These are phyloP conservation scores for Papio anubis DNA, from an alignment of 2,113 vertebrate species.

Conservation along the genomic window DNA sequence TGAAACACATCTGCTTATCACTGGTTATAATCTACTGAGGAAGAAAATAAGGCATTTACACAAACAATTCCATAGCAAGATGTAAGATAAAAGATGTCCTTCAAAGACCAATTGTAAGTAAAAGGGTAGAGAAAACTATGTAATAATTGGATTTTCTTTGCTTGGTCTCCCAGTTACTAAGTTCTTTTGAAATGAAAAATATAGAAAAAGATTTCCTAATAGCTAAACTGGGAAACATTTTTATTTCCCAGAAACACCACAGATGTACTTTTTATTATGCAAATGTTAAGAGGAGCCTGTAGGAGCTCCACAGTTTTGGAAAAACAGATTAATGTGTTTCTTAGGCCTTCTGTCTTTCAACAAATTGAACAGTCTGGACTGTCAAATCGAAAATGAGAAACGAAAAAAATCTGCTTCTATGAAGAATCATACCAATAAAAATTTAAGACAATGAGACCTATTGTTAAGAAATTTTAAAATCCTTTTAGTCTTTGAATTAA, in stretches of 20 bases:
- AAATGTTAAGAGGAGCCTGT: conserved; percentile 54
- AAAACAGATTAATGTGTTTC: conserved; percentile 59
- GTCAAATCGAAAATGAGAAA: conserved; percentile 50
- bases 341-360: conserved; percentile 63
- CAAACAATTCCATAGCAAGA: conserved; percentile 23
- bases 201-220: conserved; percentile 39
- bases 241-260: conserved; percentile 45
- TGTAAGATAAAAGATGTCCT: neutral
- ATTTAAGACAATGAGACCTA: neutral
- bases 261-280: conserved; percentile 53
- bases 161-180: neutral
- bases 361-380: conserved; percentile 52
- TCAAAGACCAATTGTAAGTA: conserved; percentile 9
- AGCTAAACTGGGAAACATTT: neutral
- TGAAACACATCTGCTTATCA: neutral
- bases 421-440: conserved; percentile 43
- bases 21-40: neutral
- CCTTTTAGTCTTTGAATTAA: conserved; percentile 46
- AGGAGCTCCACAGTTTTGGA: conserved; percentile 47
- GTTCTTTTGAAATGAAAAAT: conserved; percentile 23
- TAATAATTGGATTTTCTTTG: neutral
- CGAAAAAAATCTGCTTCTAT: conserved; percentile 42
- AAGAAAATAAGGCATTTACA: conserved; percentile 19
- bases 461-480: conserved; percentile 42
- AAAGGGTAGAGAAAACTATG: neutral